These are phyloP conservation scores for Octopus sinensis DNA, from an alignment of 1,140 invertebrate genomes.

Conservation along the genomic window DNA sequence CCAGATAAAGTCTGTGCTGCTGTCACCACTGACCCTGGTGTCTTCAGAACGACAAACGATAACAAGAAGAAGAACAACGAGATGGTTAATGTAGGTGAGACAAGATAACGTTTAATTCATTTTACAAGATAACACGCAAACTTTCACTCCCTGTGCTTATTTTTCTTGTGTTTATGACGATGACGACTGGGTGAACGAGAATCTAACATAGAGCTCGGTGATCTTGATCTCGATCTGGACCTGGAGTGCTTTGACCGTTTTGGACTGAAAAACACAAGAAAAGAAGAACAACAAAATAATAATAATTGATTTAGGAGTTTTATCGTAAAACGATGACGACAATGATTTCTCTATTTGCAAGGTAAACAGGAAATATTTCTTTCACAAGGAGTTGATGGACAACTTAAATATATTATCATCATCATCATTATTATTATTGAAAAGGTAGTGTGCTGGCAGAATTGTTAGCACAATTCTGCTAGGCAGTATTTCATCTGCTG, in stretches of 20 bases:
- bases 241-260: constrained; percentile 43
- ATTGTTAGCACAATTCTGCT: too few species aligned
- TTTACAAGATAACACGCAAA: constrained; percentile 1
- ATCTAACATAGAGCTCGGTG: constrained; percentile 31
- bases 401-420: not conserved
- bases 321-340: not conserved
- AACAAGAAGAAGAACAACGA: not conserved
- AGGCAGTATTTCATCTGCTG: too few species aligned
- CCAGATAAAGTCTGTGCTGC: too few species aligned
- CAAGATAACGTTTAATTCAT: constrained; percentile 4
- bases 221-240: constrained; percentile 41
- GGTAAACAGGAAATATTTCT: not conserved
- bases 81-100: not conserved
- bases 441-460: too few species aligned
- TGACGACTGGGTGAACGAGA: constrained; percentile 44
- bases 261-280: constrained; percentile 37
- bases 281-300: not conserved
- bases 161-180: constrained; percentile 47
- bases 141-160: constrained; percentile 42
- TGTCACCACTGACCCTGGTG: too few species aligned
- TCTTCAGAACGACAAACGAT: too few species aligned
- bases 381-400: not conserved
- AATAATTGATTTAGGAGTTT: not conserved
- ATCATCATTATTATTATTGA: not conserved
- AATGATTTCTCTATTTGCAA: not conserved